A percentile compares a stretch with the other conserved stretches of the same genome.
phyloP scores from a whole-genome alignment of 2,888 invertebrate genomes.

The Formica aserva region DNA sequence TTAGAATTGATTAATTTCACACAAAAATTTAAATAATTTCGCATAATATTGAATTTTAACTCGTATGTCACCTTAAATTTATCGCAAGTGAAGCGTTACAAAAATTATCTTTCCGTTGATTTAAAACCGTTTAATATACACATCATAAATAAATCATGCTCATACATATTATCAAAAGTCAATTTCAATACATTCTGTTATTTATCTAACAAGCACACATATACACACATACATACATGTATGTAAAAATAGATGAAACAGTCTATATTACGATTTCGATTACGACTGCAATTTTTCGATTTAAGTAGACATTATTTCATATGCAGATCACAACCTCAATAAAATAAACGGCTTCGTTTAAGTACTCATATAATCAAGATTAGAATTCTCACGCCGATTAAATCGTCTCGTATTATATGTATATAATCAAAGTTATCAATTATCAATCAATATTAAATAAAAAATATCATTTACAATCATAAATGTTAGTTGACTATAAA shows the following conservation, averaged over 20 bases:
- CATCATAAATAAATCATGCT: not conserved
- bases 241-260: not conserved
- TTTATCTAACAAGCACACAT: not conserved
- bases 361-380: not conserved
- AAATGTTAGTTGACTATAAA: not conserved
- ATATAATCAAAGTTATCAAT: not conserved
- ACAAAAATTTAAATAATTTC: not conserved
- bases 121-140: not conserved
- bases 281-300: not conserved
- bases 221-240: not conserved
- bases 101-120: constrained; percentile 11
- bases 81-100: not conserved
- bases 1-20: not conserved
- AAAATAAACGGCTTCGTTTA: constrained; percentile 22
- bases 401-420: not conserved
- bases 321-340: constrained; percentile 30
- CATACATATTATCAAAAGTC: not conserved
- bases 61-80: not conserved
- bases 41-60: not conserved
- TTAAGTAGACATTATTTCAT: not conserved
- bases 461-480: not conserved
- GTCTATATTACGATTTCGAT: not conserved
- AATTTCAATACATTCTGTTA: not conserved
- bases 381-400: not conserved
- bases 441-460: not conserved